Conservation (phyloP, 2,888 invertebrate genomes). For the Parnassius orleans region DNA sequence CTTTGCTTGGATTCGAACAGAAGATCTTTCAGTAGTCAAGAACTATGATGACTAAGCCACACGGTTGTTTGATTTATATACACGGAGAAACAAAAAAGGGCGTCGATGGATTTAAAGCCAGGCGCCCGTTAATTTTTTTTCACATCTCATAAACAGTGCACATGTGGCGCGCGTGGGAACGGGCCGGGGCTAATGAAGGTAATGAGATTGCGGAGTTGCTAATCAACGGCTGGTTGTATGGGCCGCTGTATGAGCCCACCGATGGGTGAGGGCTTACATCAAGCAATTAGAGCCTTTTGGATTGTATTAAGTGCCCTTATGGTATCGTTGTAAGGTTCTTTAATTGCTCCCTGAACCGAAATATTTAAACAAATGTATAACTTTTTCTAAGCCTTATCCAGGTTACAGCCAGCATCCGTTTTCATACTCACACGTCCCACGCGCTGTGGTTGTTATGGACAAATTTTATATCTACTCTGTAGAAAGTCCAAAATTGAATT, state of each 20-base stretch:
- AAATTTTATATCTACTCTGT: no score
- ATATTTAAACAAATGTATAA: no score
- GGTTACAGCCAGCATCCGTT: no score
- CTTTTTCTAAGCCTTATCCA: no score
- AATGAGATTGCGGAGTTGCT: constrained; percentile 62
- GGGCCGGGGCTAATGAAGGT: constrained; percentile 51
- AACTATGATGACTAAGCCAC: no score
- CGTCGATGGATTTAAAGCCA: constrained; percentile 60
- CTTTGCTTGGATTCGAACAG: no score
- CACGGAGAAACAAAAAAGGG: constrained; percentile 26
- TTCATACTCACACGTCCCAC: no score
- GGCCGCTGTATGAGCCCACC: constrained; percentile 36
- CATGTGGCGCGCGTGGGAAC: constrained; percentile 72
- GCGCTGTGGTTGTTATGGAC: no score
- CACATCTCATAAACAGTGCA: constrained; percentile 56
- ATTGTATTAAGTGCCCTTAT: constrained; percentile 1
- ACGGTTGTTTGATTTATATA: background rate
- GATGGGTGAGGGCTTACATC: constrained; percentile 20
- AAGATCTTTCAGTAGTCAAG: no score
- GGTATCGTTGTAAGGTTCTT: background rate
- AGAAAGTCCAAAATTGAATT: no score
- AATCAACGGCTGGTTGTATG: constrained; percentile 49
- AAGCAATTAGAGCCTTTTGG: constrained; percentile 18
- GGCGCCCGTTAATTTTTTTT: constrained; percentile 48
- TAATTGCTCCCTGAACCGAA: no score